phyloP scores from a whole-genome alignment of 2,113 vertebrate genomes.

The Anolis sagrei region DNA sequence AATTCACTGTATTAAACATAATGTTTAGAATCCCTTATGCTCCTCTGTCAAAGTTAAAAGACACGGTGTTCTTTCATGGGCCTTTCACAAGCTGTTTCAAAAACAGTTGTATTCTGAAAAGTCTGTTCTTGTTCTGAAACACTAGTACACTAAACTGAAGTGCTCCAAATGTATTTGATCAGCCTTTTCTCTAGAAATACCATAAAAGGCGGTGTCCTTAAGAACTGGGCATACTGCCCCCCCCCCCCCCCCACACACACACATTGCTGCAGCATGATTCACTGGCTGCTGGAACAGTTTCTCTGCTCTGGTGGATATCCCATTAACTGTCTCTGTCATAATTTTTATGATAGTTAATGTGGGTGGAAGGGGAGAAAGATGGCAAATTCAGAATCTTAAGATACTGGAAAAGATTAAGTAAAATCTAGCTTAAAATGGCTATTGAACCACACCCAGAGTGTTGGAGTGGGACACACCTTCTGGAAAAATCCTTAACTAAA shows the following conservation, averaged over 20 bases:
- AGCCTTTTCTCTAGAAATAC: slow-evolving; percentile 63
- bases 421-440: not conserved
- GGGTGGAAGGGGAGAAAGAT: slow-evolving; percentile 20
- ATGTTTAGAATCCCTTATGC: not conserved
- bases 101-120: fast-evolving
- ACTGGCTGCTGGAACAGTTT: slow-evolving; percentile 42
- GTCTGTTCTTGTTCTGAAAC: not conserved
- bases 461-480: too few relatives aligned
- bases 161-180: slow-evolving; percentile 42
- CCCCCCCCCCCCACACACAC: slow-evolving; percentile 61
- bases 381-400: not conserved
- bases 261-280: slow-evolving; percentile 68
- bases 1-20: not conserved
- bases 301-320: slow-evolving; percentile 40
- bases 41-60: not conserved
- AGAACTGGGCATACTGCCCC: slow-evolving; percentile 59
- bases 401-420: not conserved
- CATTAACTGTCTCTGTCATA: slow-evolving; percentile 3
- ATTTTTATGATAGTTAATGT: slow-evolving; percentile 19
- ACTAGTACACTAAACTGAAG: slow-evolving; percentile 35
- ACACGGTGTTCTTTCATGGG: not conserved
- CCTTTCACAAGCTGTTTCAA: fast-evolving
- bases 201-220: slow-evolving; percentile 72
- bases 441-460: too few relatives aligned
- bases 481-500: not conserved